Evolutionary conservation across 1,140 invertebrate species (phyloP).

Genomic region (Drosophila mojavensis): DNA sequence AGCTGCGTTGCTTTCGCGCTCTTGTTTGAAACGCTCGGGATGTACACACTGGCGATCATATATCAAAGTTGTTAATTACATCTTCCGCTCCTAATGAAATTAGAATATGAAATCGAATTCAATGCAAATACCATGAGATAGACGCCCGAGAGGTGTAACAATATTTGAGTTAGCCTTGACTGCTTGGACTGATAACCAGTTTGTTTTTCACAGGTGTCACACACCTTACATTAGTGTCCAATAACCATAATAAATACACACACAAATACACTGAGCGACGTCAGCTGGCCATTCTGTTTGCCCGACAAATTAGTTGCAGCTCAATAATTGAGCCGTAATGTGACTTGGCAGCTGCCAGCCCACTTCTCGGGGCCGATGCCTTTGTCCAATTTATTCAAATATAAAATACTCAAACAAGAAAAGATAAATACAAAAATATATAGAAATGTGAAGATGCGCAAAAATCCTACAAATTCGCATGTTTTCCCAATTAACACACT

Average conservation of each 20-base stretch:
- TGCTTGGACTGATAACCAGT: constrained; percentile 25
- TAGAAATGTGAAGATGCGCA: constrained; percentile 49
- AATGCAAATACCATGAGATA: background rate
- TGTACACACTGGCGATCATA: background rate
- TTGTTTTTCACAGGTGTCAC: constrained; percentile 41
- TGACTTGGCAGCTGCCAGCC: constrained; percentile 40
- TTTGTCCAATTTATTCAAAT: constrained; percentile 60
- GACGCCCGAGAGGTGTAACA: background rate
- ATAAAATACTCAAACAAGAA: constrained; percentile 20
- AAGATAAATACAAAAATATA: too few species aligned
- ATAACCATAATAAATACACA: constrained; percentile 2
- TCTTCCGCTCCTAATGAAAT: constrained; percentile 26
- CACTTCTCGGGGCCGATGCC: constrained; percentile 17
- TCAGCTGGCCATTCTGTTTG: constrained; percentile 36
- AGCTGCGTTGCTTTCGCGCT: background rate
- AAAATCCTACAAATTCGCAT: constrained; percentile 49
- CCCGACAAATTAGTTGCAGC: constrained; percentile 66
- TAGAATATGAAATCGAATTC: constrained; percentile 15
- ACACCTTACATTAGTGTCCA: constrained; percentile 46
- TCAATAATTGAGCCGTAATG: constrained; percentile 77
- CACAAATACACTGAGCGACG: constrained; percentile 16
- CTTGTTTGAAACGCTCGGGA: background rate
- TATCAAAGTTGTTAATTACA: background rate
- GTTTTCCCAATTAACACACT: constrained; percentile 59
- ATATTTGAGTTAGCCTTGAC: constrained; percentile 23